Conservation (phyloP, 2,113 vertebrate species). For the Anseranas semipalmata region DNA sequence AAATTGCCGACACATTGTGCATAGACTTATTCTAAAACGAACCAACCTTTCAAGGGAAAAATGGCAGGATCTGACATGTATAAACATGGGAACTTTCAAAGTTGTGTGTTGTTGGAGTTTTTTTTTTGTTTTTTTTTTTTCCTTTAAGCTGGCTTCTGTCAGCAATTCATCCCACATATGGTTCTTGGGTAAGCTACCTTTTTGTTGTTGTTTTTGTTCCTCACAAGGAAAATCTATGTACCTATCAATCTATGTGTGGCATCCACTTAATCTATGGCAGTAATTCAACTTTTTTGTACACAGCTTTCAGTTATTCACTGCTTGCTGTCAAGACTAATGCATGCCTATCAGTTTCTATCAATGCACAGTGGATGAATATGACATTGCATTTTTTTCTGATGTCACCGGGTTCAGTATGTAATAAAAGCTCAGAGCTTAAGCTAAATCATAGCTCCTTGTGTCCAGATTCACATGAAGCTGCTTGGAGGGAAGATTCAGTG, state of each 20-base stretch:
- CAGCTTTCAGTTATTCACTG: conserved; percentile 29
- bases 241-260: conserved; percentile 6
- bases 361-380: conserved; percentile 24
- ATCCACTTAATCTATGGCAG: conserved; percentile 46
- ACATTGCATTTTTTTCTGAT: conserved; percentile 20
- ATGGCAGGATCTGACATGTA: conserved; percentile 7
- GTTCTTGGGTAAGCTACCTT: conserved; percentile 24
- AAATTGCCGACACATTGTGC: neutral
- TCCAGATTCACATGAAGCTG: neutral
- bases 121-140: neutral
- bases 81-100: conserved; percentile 48
- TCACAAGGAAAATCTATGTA: conserved; percentile 17
- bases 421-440: neutral
- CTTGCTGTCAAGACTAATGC: conserved; percentile 48
- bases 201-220: neutral
- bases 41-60: neutral
- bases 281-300: conserved; percentile 37
- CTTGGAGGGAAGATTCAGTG: neutral
- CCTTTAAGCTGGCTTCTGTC: conserved; percentile 9
- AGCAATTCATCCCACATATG: neutral
- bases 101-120: neutral
- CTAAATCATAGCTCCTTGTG: neutral
- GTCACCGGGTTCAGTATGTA: neutral
- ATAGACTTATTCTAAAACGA: conserved; percentile 11
- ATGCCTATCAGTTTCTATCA: conserved; percentile 59